These are phyloP conservation scores for Drosophila histrio DNA, from an alignment of 2,888 invertebrate species.

Conservation along the genomic window DNA sequence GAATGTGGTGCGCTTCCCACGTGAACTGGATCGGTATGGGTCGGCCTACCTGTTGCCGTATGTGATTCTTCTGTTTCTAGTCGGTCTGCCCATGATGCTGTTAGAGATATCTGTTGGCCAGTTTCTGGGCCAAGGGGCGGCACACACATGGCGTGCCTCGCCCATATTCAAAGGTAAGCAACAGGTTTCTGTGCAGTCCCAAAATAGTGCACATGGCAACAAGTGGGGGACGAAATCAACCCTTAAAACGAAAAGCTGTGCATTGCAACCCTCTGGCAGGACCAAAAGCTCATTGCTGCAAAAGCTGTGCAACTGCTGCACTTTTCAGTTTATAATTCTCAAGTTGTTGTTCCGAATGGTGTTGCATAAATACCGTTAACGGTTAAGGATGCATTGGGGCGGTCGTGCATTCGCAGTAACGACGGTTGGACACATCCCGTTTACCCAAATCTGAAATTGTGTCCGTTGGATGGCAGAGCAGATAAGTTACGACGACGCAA, in stretches of 20 bases:
- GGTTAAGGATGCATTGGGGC: constrained; percentile 49
- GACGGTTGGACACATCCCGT: constrained; percentile 80
- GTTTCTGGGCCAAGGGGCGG: constrained; percentile 84
- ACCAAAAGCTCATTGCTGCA: constrained; percentile 33
- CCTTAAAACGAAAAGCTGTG: constrained; percentile 42
- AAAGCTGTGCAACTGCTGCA: constrained; percentile 49
- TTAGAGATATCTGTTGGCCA: constrained; percentile 84
- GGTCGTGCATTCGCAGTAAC: constrained; percentile 76
- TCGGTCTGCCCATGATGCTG: constrained; percentile 84
- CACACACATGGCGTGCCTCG: constrained; percentile 84
- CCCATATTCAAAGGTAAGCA: constrained; percentile 84
- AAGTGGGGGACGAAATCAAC: constrained; percentile 16
- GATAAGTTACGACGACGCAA: constrained; percentile 63
- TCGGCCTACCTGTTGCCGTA: constrained; percentile 84
- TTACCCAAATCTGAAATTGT: constrained; percentile 74
- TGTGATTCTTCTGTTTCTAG: constrained; percentile 83
- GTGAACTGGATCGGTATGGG: constrained; percentile 84
- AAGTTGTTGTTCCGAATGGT: constrained; percentile 47
- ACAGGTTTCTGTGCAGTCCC: constrained; percentile 3
- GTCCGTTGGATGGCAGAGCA: constrained; percentile 54
- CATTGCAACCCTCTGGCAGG: constrained; percentile 44
- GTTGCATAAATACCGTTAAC: constrained; percentile 55
- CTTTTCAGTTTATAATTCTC: constrained; percentile 63
- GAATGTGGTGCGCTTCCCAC: constrained; percentile 84
- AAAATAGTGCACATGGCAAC: background rate